Evolutionary conservation across 2,113 vertebrate genomes (phyloP), one percentile per base, ranked within the genome.

Genomic region (Stigmatopora argus): DNA sequence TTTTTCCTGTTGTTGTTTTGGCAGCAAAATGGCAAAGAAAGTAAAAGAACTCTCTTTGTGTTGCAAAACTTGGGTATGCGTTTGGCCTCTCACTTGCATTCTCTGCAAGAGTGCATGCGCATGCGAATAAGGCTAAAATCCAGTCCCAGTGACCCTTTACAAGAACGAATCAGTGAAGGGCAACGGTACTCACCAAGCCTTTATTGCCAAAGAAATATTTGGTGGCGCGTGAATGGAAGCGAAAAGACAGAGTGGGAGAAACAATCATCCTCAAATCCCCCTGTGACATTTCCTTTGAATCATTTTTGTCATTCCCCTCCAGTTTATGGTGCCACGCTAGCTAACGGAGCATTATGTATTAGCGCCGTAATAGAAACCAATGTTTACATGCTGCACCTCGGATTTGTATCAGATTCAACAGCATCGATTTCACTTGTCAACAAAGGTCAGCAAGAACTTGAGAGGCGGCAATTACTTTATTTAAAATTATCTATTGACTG

Each of bases 341-440:
- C 92, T 92, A 87, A 92, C 91, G 92, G 83, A 90, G 73, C 81
- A 88, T 85, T 87, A 84, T 85, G 77, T 92, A 92, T 93, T 93
- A 93, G 90, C 90, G 84, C 88, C 85, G 81, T 94, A 93, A 94
- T 94, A 94, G 93, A 96, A 96, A 96, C 93, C 90, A 92, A 93
- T 95, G 95, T 97, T 95, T 95, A 96, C 94, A 95, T 93, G 92
- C 91, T 81, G 88, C 93, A 81, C 78, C 91, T 92, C 92, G 90
- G 88, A 91, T 92, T 95, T 93, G 92, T 94, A 93, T 96, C 93
- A 93, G 91, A 94, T 92, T 93, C 95, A 96, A 97, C 89, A 95
- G 93, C 95, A 99, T 95, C 92, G 95, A 96, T 98, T 95, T 95
- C 90, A 95, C 92, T 94, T 94, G 93, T 92, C 92, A 93, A 93